Conservation (phyloP, 2,888 invertebrate species). For the Aphodius granarius region DNA sequence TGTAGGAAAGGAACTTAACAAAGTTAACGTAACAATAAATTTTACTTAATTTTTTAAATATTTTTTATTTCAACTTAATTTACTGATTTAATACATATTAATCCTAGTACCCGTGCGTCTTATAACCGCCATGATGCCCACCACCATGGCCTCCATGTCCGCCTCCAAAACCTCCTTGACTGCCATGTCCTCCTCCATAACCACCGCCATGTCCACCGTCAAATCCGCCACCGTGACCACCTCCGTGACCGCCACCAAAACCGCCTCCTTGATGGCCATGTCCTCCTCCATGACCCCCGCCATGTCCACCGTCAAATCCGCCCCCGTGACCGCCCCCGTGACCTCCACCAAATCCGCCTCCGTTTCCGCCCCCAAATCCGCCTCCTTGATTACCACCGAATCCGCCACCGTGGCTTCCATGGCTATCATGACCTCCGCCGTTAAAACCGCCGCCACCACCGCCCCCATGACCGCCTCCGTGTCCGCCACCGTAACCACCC, state of each 20-base stretch:
- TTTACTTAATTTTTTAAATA: not conserved
- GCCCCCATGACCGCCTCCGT: conserved; percentile 23
- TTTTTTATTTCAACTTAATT: not conserved
- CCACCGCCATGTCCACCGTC: no score
- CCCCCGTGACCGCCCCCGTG: conserved; percentile 61
- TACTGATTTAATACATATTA: not conserved
- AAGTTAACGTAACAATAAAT: no score
- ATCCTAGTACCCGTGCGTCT: not conserved
- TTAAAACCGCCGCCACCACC: conserved; percentile 48
- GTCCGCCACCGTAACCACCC: not conserved
- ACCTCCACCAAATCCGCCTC: conserved; percentile 59
- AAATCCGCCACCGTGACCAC: no score
- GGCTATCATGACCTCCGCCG: conserved; percentile 56
- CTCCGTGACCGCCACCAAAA: no score
- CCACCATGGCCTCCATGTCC: not conserved
- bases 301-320: conserved; percentile 36
- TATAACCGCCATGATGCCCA: not conserved
- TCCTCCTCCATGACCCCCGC: no score
- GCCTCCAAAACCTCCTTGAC: not conserved
- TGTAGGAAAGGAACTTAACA: no score
- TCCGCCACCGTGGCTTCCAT: conserved; percentile 60
- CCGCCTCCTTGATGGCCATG: no score
- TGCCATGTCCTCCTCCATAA: not conserved
- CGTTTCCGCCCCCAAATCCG: conserved; percentile 58
- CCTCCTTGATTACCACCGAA: conserved; percentile 62